These are phyloP conservation scores for Eumacrocentrus americanus DNA, from an alignment of 2,888 invertebrate genomes.

Conservation along the genomic window DNA sequence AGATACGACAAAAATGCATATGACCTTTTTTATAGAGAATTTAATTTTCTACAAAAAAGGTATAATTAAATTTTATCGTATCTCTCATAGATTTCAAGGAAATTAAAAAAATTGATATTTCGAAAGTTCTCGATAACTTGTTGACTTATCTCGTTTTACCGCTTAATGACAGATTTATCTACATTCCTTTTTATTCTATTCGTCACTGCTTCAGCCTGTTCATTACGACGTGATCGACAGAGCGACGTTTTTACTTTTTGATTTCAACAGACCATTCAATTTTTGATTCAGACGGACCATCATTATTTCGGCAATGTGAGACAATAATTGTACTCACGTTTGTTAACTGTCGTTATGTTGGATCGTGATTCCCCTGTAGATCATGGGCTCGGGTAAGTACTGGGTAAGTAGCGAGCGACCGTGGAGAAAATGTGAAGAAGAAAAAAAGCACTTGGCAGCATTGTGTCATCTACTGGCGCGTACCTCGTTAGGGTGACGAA, in stretches of 20 bases:
- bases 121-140: too few species aligned
- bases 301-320: background rate
- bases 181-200: too few species aligned
- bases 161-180: too few species aligned
- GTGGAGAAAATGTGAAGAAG: too few species aligned
- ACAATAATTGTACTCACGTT: background rate
- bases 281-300: background rate
- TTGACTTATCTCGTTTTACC: too few species aligned
- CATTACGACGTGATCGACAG: background rate
- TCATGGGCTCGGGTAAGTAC: background rate
- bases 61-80: too few species aligned
- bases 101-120: too few species aligned
- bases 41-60: too few species aligned
- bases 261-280: background rate
- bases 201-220: background rate
- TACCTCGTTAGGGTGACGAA: conserved; percentile 30
- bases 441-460: conserved; percentile 6
- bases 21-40: too few species aligned
- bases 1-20: too few species aligned
- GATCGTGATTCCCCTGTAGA: background rate
- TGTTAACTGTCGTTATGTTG: background rate
- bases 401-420: background rate
- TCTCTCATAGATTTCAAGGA: too few species aligned
- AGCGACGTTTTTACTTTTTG: background rate
- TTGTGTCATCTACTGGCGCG: conserved; percentile 21